Evolutionary conservation across 2,797 vertebrate species (phyloP), one percentile per base, ranked within the genome.

Genomic region (Esox lucius): DNA sequence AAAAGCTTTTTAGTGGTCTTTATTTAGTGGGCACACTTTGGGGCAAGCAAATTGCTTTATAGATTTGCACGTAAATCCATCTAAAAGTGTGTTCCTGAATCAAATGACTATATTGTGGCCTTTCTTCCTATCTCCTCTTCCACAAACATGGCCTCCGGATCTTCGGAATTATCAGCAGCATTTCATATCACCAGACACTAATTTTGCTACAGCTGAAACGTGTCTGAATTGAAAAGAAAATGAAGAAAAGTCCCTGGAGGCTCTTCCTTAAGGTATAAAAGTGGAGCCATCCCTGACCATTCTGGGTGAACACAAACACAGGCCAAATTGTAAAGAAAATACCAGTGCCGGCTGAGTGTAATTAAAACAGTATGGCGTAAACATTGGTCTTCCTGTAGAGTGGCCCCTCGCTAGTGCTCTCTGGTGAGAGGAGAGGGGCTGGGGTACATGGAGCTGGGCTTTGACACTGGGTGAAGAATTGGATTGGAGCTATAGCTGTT

Each of bases 311-410:
- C 78, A 77, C 86, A 86, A 91, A 91, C 87, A 90, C 71, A 78
- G 78, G 75, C 82, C 85, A 86, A 89, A 89, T 90, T 89, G 86
- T 89, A 89, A 92, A 92, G 87, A 92, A 93, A 93, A 92, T 88
- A 91, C 84, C 82, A 88, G 74, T 79, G 48, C 81, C 35, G 84
- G 78, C 91, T 92, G 89, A 90, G 82, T 90, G 88, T 93, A 93
- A 93, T 93, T 92, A 92, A 93, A 93, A 91, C 84, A 77, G 86
- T 90, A 91, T 93, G 88, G 70, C 82, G 66, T 91, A 92, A 94
- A 94, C 90, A 93, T 86, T 86, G 84, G 87, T 88, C 82, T 92
- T 93, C 90, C 91, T 92, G 85, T 89, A 83, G 75, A 79, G 79
- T 78, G 68, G 81, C 80, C 85, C 78, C 82, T 83, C 78, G 17